These are phyloP conservation scores for Pteromalus puparum DNA, from an alignment of 1,140 invertebrate genomes.

Conservation along the genomic window DNA sequence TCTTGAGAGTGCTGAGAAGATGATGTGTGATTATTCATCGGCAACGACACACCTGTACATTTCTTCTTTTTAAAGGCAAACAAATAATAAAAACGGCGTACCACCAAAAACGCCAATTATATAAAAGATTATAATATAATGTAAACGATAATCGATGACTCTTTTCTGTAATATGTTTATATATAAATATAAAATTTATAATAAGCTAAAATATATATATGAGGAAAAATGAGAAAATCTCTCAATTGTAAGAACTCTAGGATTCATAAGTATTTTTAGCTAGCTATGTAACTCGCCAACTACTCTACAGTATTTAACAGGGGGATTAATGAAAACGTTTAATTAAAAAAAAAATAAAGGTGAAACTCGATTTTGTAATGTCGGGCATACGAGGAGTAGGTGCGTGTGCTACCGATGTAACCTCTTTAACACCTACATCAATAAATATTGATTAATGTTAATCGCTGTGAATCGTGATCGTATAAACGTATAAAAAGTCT, in stretches of 20 bases:
- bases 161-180: slow-evolving; percentile 66
- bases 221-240: slow-evolving; percentile 42
- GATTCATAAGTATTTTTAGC: slow-evolving; percentile 60
- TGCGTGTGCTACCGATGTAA: slow-evolving; percentile 41
- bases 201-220: slow-evolving; percentile 52
- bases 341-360: slow-evolving; percentile 28
- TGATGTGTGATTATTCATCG: slow-evolving; percentile 54
- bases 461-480: slow-evolving; percentile 52
- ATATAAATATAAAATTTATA: slow-evolving; percentile 59
- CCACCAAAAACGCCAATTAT: slow-evolving; percentile 37
- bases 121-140: slow-evolving; percentile 58
- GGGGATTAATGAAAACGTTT: slow-evolving; percentile 49
- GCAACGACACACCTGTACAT: slow-evolving; percentile 64
- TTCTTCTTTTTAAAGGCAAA: slow-evolving; percentile 52
- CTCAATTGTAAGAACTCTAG: slow-evolving; percentile 53
- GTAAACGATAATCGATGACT: slow-evolving; percentile 58
- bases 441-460: slow-evolving; percentile 53
- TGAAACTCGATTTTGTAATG: slow-evolving; percentile 35
- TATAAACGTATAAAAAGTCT: slow-evolving; percentile 50
- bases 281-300: slow-evolving; percentile 64
- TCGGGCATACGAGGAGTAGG: slow-evolving; percentile 15
- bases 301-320: slow-evolving; percentile 69
- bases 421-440: slow-evolving; percentile 43
- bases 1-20: slow-evolving; percentile 50
- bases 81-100: slow-evolving; percentile 22